phyloP scores from a whole-genome alignment of 2,888 invertebrate genomes.

The Proisotoma minuta region DNA sequence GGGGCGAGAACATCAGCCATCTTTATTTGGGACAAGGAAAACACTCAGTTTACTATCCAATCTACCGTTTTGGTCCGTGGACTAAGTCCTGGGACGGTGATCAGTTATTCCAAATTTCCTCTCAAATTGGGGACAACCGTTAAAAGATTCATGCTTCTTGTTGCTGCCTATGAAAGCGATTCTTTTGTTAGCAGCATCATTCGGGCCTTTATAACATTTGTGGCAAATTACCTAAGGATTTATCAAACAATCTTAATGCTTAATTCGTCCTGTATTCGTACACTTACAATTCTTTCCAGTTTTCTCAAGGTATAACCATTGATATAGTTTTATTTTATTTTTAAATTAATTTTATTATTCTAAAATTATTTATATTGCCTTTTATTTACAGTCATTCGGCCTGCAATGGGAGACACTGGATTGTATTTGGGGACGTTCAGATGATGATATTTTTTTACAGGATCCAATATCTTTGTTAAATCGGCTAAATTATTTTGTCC shows the following conservation, averaged over 20 bases:
- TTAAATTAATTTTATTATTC: slow-evolving; percentile 2
- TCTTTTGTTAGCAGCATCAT: slow-evolving; percentile 13
- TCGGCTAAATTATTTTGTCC: slow-evolving; percentile 35
- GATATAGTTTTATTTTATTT: background rate
- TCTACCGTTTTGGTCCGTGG: slow-evolving; percentile 34
- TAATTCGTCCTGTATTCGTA: slow-evolving; percentile 23
- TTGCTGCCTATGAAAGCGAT: slow-evolving; percentile 16
- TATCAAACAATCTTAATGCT: slow-evolving; percentile 43
- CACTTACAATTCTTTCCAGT: slow-evolving; percentile 25
- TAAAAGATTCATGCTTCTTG: slow-evolving; percentile 19
- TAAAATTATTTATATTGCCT: slow-evolving; percentile 5
- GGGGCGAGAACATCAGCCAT: slow-evolving; percentile 37
- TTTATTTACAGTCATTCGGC: slow-evolving; percentile 35
- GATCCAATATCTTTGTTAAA: slow-evolving; percentile 35
- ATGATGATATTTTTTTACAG: slow-evolving; percentile 18
- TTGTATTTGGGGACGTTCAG: slow-evolving; percentile 19
- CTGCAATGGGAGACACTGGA: slow-evolving; percentile 35
- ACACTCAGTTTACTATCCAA: slow-evolving; percentile 37
- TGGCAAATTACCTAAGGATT: slow-evolving; percentile 37
- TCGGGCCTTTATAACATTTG: slow-evolving; percentile 34
- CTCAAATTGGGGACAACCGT: slow-evolving; percentile 29
- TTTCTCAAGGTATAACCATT: slow-evolving; percentile 35
- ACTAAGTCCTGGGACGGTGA: slow-evolving; percentile 36
- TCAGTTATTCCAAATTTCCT: slow-evolving; percentile 24
- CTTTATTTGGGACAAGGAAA: slow-evolving; percentile 18